A percentile compares a stretch with the other conserved stretches of the same genome.
Evolutionary conservation across 2,888 invertebrate genomes (phyloP).

Genomic region (Pardosa pseudoannulata): DNA sequence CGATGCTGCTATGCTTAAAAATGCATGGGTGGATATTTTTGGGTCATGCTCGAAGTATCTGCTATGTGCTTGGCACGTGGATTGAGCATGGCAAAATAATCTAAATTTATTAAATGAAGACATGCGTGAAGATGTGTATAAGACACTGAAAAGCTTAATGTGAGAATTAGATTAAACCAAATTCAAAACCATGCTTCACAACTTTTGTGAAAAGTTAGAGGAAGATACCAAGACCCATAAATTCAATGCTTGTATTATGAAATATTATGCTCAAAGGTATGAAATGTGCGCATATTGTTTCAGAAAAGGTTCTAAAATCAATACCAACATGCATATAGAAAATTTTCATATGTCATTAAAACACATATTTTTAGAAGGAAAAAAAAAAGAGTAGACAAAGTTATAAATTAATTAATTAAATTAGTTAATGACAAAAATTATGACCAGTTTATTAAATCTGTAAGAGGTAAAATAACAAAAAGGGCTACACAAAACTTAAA

Average conservation of each 20-base stretch:
- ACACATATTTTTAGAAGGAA: conserved; percentile 20
- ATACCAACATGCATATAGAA: conserved; percentile 23
- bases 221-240: background rate
- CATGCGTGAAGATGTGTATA: background rate
- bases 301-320: conserved; percentile 8
- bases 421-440: conserved; percentile 19
- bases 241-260: background rate
- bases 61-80: background rate
- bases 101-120: background rate
- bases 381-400: conserved; percentile 23
- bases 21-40: conserved; percentile 16
- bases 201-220: conserved; percentile 7
- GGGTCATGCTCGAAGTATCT: conserved; percentile 8
- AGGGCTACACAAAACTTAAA: background rate
- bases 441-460: background rate
- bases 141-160: background rate
- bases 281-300: conserved; percentile 8
- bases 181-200: background rate
- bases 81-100: conserved; percentile 7
- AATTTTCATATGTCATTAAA: conserved; percentile 19
- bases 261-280: background rate
- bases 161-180: background rate
- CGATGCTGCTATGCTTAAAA: conserved; percentile 10
- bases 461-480: conserved; percentile 25
- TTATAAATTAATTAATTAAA: background rate